These are phyloP conservation scores for Nothura maculosa DNA, from an alignment of 2,797 vertebrate species.

Conservation along the genomic window DNA sequence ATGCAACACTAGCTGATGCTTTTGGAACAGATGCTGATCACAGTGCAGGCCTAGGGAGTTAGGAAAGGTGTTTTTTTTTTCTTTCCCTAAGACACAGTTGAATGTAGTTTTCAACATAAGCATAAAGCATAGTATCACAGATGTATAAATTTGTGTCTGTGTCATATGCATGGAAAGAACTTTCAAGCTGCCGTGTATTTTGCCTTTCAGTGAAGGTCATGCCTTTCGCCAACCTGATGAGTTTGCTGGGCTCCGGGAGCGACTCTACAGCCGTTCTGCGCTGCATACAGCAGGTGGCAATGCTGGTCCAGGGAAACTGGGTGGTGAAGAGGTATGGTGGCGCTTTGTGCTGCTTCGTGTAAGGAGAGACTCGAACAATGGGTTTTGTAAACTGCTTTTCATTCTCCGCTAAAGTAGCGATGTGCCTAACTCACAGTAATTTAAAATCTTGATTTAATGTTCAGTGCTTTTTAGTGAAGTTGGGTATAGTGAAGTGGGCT, in stretches of 20 bases:
- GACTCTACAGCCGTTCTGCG: constrained; percentile 93
- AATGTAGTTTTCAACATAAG: background rate
- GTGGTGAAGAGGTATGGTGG: constrained; percentile 94
- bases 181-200: background rate
- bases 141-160: background rate
- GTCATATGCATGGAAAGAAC: background rate
- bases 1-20: background rate
- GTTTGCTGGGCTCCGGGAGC: constrained; percentile 90
- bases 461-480: background rate
- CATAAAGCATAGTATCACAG: background rate
- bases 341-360: background rate
- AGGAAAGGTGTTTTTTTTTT: background rate
- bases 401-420: background rate
- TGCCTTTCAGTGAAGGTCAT: constrained; percentile 91
- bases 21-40: background rate
- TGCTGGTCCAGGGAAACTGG: constrained; percentile 98
- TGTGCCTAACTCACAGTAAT: background rate
- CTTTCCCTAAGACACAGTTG: background rate
- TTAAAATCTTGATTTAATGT: background rate
- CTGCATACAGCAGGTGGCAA: constrained; percentile 98
- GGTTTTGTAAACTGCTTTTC: background rate
- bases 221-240: constrained; percentile 97
- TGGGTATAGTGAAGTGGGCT: background rate
- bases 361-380: background rate
- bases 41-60: rapidly evolving